These are phyloP conservation scores for Drosophila pegasa DNA, from an alignment of 2,888 invertebrate genomes.

Conservation along the genomic window DNA sequence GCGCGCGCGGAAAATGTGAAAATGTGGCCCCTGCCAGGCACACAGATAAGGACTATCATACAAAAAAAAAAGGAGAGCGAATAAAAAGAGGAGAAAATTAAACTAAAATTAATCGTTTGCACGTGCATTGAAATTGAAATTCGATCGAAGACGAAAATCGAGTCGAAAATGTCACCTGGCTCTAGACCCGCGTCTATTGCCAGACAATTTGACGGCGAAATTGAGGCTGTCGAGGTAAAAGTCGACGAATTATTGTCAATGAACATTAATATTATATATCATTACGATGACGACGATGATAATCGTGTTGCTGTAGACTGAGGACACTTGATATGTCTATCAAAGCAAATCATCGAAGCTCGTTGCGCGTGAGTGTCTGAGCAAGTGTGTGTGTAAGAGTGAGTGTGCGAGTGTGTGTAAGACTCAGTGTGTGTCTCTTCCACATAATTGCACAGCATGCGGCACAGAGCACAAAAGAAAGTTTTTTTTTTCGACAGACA, in stretches of 20 bases:
- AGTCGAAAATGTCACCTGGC: conserved; percentile 33
- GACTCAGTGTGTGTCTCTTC: neutral
- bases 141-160: conserved; percentile 7
- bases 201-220: conserved; percentile 27
- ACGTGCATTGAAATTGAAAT: conserved; percentile 59
- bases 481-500: conserved; percentile 46
- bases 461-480: conserved; percentile 67
- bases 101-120: conserved; percentile 66
- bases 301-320: conserved; percentile 12
- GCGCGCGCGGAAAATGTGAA: conserved; percentile 10
- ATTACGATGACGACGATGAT: conserved; percentile 20
- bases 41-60: conserved; percentile 22
- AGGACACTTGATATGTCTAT: conserved; percentile 74
- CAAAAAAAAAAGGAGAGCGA: neutral
- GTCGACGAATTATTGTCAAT: conserved; percentile 23
- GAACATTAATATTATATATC: conserved; percentile 14
- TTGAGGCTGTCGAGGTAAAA: conserved; percentile 44
- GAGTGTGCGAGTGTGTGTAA: neutral
- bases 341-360: conserved; percentile 42
- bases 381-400: neutral
- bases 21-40: conserved; percentile 6
- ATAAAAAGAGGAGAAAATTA: conserved; percentile 16
- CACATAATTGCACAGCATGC: conserved; percentile 53
- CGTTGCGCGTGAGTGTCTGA: conserved; percentile 11
- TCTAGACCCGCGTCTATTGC: neutral